These are phyloP conservation scores for Lophotis ruficrista DNA, from an alignment of 2,113 vertebrate genomes.

Conservation along the genomic window DNA sequence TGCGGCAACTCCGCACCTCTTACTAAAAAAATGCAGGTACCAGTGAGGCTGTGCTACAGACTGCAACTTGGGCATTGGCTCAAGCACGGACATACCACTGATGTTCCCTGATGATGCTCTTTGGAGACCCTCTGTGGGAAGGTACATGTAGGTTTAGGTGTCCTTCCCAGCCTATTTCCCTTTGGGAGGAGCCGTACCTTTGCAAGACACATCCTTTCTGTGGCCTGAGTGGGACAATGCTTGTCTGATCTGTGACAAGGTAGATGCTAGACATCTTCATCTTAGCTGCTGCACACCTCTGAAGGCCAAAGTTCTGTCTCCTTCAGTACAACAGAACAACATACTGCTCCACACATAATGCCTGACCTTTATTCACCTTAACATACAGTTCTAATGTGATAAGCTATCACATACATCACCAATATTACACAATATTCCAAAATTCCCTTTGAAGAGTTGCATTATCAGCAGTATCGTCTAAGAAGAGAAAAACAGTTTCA, in stretches of 20 bases:
- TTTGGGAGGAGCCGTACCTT: not conserved
- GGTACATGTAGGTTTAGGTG: not conserved
- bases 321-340: not conserved
- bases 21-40: not conserved
- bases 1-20: accelerated
- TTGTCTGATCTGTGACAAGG: not conserved
- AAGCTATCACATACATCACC: not conserved
- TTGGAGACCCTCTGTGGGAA: not conserved
- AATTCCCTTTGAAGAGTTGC: not conserved
- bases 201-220: not conserved
- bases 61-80: not conserved
- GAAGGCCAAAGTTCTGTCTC: not conserved
- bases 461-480: not conserved
- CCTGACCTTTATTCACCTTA: not conserved
- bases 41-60: not conserved
- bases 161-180: not conserved
- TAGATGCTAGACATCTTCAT: not conserved
- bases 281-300: not conserved
- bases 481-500: not conserved
- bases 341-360: accelerated
- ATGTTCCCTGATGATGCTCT: accelerated
- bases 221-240: not conserved
- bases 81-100: not conserved
- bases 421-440: not conserved
- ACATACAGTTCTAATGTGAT: not conserved